Evolutionary conservation across 2,797 vertebrate genomes (phyloP), one percentile per base, ranked within the genome.

Genomic region (Lateolabrax maculatus): DNA sequence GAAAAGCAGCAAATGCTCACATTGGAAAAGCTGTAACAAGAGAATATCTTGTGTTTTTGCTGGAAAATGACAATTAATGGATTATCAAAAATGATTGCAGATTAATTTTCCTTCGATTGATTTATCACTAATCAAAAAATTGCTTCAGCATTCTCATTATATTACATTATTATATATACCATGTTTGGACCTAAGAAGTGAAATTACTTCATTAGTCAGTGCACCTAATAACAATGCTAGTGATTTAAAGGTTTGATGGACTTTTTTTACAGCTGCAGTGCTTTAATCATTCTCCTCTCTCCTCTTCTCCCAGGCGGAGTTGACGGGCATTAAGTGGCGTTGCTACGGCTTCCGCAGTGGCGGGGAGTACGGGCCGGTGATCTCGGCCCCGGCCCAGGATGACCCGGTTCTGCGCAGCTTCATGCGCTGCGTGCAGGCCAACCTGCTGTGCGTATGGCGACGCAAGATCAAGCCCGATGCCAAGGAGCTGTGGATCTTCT

Each of bases 291-390:
- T 44, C 37, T 63, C 67, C 62, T 71, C 21, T 11, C 57, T 8
- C 39, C 8, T 81, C 75, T 43, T 62, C 62, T 73, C 36, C 41
- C 63, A 99, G 98, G 98, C 98, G 85, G 98, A 99, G 94, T 95
- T 99, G 90, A 99, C 97, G 2, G 98, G 98, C 94, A 99, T 99
- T 94, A 99, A 99, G 97, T 99, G 98, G 98, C 97, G 98, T 92
- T 97, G 98, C 93, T 99, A 99, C 96, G 97, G 95, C 90, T 98
- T 98, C 83, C 96, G 96, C 73, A 95, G 97, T 9, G 95, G 97
- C 4, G 97, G 97, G 81, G 98, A 98, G 90, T 99, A 97, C 49
- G 98, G 98, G 62, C 98, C 98, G 34, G 97, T 99, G 92, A 99
- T 99, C 91, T 98, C 97, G 39, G 97, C 98, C 68, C 98, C 98